Conservation (phyloP, 92 coral and sea anemone species). For the Heteractis magnifica region DNA sequence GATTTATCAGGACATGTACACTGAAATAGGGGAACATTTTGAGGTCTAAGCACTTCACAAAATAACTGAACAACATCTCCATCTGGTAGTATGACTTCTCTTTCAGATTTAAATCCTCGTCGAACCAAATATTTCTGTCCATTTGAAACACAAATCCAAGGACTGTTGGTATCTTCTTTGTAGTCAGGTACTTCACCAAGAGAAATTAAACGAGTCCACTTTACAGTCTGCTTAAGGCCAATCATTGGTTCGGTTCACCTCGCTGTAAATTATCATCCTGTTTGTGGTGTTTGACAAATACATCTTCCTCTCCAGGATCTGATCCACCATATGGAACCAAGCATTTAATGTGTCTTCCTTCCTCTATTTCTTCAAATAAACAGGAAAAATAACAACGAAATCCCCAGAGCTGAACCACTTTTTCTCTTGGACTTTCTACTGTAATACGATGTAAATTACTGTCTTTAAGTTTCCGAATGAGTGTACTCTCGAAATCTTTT, state of each 20-base stretch:
- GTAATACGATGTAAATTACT: constrained; percentile 31
- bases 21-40: constrained; percentile 44
- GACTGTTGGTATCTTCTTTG: constrained; percentile 29
- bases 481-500: constrained; percentile 27
- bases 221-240: constrained; percentile 25
- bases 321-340: constrained; percentile 47
- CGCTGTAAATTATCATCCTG: not conserved
- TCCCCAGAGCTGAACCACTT: constrained; percentile 48
- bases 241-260: constrained; percentile 18
- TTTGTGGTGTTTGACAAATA: constrained; percentile 8
- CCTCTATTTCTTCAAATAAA: constrained; percentile 31
- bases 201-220: constrained; percentile 40
- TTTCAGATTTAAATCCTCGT: constrained; percentile 39
- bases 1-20: constrained; percentile 41
- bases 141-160: constrained; percentile 41
- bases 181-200: constrained; percentile 16
- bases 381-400: constrained; percentile 32
- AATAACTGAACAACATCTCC: constrained; percentile 33
- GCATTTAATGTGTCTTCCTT: constrained; percentile 38
- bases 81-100: constrained; percentile 32
- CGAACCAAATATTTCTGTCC: constrained; percentile 26
- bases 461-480: constrained; percentile 38
- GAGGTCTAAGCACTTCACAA: constrained; percentile 46
- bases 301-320: constrained; percentile 41
- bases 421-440: constrained; percentile 30